Evolutionary conservation across 2,113 vertebrate genomes (phyloP).

Genomic region (Pionites leucogaster): DNA sequence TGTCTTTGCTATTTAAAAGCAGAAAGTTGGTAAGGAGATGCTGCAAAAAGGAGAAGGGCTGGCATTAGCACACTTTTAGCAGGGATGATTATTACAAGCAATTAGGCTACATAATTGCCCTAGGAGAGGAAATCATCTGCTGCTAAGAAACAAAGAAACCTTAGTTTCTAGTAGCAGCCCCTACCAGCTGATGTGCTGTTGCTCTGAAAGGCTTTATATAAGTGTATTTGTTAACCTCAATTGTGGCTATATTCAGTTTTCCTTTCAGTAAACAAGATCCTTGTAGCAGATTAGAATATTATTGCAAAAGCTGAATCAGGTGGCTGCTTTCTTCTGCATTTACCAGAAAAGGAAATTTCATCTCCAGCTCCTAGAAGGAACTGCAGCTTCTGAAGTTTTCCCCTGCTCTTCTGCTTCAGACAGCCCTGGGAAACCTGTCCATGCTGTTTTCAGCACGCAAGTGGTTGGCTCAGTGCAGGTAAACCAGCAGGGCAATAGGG

Average conservation of each 20-base stretch:
- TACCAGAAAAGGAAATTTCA: background rate
- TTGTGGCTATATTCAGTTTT: background rate
- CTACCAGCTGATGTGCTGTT: background rate
- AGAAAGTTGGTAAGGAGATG: background rate
- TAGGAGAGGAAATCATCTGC: constrained; percentile 54
- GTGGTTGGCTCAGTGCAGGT: background rate
- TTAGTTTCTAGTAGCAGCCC: constrained; percentile 13
- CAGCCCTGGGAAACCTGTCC: background rate
- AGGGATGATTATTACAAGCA: constrained; percentile 51
- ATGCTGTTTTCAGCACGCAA: background rate
- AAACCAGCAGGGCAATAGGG: background rate
- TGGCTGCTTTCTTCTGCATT: background rate
- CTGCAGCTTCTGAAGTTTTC: background rate
- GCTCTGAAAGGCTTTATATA: background rate
- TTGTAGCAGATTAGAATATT: background rate
- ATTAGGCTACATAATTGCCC: constrained; percentile 49
- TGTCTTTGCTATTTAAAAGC: background rate
- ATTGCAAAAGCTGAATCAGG: background rate
- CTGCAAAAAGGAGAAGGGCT: background rate
- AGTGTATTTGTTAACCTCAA: background rate
- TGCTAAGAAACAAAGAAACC: constrained; percentile 58
- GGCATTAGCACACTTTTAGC: background rate
- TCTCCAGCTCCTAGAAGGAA: background rate
- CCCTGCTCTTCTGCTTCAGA: background rate
- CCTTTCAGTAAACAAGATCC: background rate